Base-by-base conservation (phyloP, 2,113 vertebrate genomes). In the Oenanthe melanoleuca region DNA sequence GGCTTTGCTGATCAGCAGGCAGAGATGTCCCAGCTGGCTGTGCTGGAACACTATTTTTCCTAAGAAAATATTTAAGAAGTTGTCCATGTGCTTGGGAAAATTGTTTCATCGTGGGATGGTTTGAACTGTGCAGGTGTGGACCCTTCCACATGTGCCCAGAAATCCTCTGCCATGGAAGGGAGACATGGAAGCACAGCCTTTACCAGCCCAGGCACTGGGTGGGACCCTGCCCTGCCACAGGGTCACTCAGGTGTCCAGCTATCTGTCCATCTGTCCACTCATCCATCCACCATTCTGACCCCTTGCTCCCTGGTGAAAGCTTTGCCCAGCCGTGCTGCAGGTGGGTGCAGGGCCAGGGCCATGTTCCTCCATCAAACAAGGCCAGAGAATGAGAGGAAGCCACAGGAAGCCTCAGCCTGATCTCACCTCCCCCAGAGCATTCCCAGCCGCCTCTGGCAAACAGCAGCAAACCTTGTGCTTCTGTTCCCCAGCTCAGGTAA, bases 241-340 rank as follows among this genome's bases (percentile, higher is more conserved):
- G 52, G 31, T 13, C 90, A 25, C 65, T 61, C 21, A 6, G 2
- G 0, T 44, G 71, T 64, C 20, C 69, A 38, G n/a, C 44, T 56
- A 60, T n/a, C 59, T 37, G 69, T 26, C 82, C 18, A 1, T 18
- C 8, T 18, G 2, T 4, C 74, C 12, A 22, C 8, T 44, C 16
- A 8, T 26, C 63, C 72, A n/a, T 20, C 38, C 53, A 8, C 53
- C 19, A 4, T 3, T 23, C 78, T 42, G 44, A 34, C 2, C 9
- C 2, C 44, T 44, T 0, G 0, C 7, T 40, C 53, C 44, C 33
- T 1, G 0, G 2, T 0, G 12, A 28, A 66, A 56, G 9, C 57
- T 34, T 49, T 56, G 34, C 3, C 63, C 57, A 28, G 55, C 45
- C 1, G 0, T 25, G 80, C 86, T 19, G 8, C 31, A 9, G 13